Conservation (phyloP, 2,888 invertebrate species). For the Calliopum simillimum region DNA sequence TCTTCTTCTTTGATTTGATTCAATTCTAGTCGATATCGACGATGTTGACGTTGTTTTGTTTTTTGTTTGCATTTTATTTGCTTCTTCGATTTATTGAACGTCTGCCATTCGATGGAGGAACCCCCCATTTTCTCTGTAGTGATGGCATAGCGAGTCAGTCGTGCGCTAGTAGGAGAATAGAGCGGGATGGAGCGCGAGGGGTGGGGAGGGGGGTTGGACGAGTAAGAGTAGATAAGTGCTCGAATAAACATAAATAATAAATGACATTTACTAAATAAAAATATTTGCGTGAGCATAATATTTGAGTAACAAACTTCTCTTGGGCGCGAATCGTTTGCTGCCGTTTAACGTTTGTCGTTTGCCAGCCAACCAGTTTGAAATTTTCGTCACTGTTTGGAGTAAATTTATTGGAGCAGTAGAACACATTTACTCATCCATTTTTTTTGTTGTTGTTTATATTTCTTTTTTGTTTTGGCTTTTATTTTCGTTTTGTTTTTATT, state of each 20-base stretch:
- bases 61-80: slow-evolving; percentile 8
- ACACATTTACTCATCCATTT: too few species aligned
- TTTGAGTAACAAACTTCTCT: slow-evolving; percentile 62
- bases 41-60: slow-evolving; percentile 1
- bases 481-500: too few species aligned
- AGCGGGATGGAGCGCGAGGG: slow-evolving; percentile 35
- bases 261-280: slow-evolving; percentile 66
- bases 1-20: neutral
- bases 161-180: neutral
- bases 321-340: slow-evolving; percentile 9
- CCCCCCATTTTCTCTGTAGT: neutral
- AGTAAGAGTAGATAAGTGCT: slow-evolving; percentile 65
- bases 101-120: neutral
- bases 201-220: slow-evolving; percentile 52
- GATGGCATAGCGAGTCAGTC: neutral
- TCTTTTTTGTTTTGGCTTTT: too few species aligned
- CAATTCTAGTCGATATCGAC: slow-evolving; percentile 4
- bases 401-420: too few species aligned
- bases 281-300: slow-evolving; percentile 65
- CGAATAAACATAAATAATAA: slow-evolving; percentile 65
- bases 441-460: too few species aligned
- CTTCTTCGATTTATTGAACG: slow-evolving; percentile 10
- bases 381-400: too few species aligned
- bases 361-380: too few species aligned
- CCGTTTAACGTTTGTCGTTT: too few species aligned